These are phyloP conservation scores for Ganaspis brasiliensis DNA, from an alignment of 2,888 invertebrate genomes.

Conservation along the genomic window DNA sequence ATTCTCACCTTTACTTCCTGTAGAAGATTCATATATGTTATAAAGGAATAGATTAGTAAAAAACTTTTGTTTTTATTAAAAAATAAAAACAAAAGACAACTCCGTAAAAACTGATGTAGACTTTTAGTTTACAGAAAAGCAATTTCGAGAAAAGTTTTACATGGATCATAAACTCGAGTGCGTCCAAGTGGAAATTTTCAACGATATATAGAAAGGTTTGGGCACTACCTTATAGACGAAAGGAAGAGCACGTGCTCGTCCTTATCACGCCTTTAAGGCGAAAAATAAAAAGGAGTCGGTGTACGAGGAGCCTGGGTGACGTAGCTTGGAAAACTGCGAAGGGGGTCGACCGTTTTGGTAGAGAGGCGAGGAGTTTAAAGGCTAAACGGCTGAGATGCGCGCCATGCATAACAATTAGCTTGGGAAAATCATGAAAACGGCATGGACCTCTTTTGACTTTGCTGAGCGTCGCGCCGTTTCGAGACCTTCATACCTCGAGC, in stretches of 20 bases:
- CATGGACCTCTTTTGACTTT: slow-evolving; percentile 75
- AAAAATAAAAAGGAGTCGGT: slow-evolving; percentile 54
- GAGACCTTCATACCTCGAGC: slow-evolving; percentile 64
- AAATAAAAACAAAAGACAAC: too few species aligned
- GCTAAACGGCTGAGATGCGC: slow-evolving; percentile 72
- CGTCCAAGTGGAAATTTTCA: slow-evolving; percentile 58
- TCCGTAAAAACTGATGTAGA: too few species aligned
- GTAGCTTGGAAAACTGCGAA: slow-evolving; percentile 48
- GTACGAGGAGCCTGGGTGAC: slow-evolving; percentile 48
- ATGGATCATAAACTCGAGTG: slow-evolving; percentile 51
- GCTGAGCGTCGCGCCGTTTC: slow-evolving; percentile 64
- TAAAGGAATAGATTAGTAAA: too few species aligned
- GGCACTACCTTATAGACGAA: slow-evolving; percentile 47
- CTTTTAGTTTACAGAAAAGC: neutral
- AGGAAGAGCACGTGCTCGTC: slow-evolving; percentile 68
- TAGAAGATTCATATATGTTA: too few species aligned
- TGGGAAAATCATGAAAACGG: slow-evolving; percentile 79
- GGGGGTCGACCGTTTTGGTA: slow-evolving; percentile 48
- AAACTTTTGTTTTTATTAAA: too few species aligned
- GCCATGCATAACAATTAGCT: slow-evolving; percentile 80
- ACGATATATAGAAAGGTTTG: slow-evolving; percentile 50
- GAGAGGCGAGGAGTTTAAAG: slow-evolving; percentile 60
- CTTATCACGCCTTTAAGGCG: slow-evolving; percentile 70
- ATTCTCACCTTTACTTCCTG: too few species aligned
- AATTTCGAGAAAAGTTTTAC: slow-evolving; percentile 3